These are phyloP conservation scores for Myotis myotis DNA, from an alignment of 2,797 vertebrate genomes.

Conservation along the genomic window DNA sequence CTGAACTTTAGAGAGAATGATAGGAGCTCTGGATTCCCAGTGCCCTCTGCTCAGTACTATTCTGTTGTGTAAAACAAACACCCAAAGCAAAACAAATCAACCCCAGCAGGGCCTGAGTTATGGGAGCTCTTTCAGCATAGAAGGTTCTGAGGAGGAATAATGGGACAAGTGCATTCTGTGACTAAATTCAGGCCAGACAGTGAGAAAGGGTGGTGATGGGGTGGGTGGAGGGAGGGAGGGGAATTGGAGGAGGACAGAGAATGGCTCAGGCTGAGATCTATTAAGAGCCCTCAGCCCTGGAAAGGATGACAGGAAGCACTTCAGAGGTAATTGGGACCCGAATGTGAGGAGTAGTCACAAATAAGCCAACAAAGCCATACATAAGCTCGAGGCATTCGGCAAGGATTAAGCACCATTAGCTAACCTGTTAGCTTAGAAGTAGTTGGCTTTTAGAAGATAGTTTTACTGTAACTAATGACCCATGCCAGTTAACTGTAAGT, in stretches of 20 bases:
- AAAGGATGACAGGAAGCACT: conserved; percentile 11
- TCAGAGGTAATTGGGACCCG: conserved; percentile 64
- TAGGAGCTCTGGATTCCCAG: not conserved
- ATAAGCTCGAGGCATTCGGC: conserved; percentile 42
- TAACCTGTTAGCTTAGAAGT: conserved; percentile 30
- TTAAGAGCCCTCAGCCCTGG: not conserved
- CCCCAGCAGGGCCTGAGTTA: not conserved
- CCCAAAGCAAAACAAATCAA: conserved; percentile 30
- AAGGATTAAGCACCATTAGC: conserved; percentile 60
- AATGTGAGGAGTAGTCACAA: conserved; percentile 53
- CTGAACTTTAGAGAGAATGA: not conserved
- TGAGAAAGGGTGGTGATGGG: not conserved
- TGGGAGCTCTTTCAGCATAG: not conserved
- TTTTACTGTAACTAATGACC: conserved; percentile 9
- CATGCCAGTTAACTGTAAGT: not conserved
- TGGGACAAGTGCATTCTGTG: not conserved
- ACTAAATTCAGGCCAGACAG: conserved; percentile 18
- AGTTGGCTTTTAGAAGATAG: conserved; percentile 3
- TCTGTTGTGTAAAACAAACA: conserved; percentile 30
- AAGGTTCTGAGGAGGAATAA: conserved; percentile 14
- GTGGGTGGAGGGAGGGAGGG: too few relatives aligned
- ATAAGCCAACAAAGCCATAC: conserved; percentile 36
- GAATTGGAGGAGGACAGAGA: not conserved
- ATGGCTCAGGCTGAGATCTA: not conserved
- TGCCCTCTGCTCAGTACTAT: not conserved